Base-by-base conservation (phyloP, 2,113 vertebrate genomes). In the Ageneiosus marmoratus region DNA sequence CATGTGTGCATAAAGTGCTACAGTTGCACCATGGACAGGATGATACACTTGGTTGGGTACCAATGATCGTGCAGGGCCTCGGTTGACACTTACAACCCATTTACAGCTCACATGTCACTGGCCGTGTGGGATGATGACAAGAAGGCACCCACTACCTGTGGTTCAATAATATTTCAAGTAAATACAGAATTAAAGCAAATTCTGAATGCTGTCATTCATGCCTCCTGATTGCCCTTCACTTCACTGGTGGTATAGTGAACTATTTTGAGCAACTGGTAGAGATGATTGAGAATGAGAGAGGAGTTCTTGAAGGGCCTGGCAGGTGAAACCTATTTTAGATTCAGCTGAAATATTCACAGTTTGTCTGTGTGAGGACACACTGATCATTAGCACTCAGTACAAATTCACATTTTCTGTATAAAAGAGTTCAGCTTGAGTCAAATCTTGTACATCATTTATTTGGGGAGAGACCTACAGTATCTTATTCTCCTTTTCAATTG, bases 21-120 rank as follows among this genome's bases (percentile, higher is more conserved):
- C 79, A 73, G 11, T 62, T 76, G 76, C 10, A 8, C 84, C 87
- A 77, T 80, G 85, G 82, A 75, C n/a, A 27, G 83, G 62, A 72
- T 80, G 88, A 76, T 80, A 58, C 62, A 27, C 77, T 86, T 74
- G 87, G 90, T 90, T 48, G 11, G 70, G 84, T 88, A 88, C 88
- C 85, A 80, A 70, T 83, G 80, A 88, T 89, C 48, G 37, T 15
- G 44, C 50, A 79, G 32, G 22, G 32, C 73, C 32, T 41, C 20
- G 32, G 76, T 34, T 16, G 50, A 55, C 32, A 75, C 76, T 83
- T 56, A 72, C 65, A 78, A 50, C 34, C 53, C 53, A 81, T 80
- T 81, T 53, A 32, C 29, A 32, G 70, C 70, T 78, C 55, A 79
- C 67, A 51, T 80, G 60, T 80, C 62, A 74, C 44, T 81, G 76